phyloP scores from a whole-genome alignment of 2,797 vertebrate species.

The Neosilurus mollespiculum region DNA sequence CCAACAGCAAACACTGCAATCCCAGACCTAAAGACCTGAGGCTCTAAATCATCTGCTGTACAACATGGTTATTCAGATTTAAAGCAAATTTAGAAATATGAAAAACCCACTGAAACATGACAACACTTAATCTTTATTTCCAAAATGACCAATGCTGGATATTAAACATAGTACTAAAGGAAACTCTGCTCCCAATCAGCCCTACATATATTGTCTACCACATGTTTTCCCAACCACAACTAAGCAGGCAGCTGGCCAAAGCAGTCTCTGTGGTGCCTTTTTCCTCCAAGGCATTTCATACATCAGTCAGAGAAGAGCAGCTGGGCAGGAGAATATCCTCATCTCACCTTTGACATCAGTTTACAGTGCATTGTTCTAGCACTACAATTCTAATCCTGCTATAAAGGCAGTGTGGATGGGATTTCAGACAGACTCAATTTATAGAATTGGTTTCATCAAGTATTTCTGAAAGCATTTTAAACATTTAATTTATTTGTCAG shows the following conservation, averaged over 20 bases:
- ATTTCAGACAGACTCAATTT: neutral
- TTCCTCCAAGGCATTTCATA: slow-evolving; percentile 14
- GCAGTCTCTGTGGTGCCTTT: neutral
- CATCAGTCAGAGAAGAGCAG: neutral
- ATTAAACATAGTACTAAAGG: neutral
- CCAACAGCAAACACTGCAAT: slow-evolving; percentile 8
- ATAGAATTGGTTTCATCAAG: neutral
- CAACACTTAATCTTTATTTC: neutral
- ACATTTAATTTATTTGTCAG: neutral
- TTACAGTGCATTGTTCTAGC: neutral
- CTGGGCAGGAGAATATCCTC: neutral
- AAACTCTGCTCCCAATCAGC: neutral
- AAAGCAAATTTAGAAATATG: too few species aligned
- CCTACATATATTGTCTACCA: neutral
- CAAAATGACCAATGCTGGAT: neutral
- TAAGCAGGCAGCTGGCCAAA: neutral
- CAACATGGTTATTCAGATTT: neutral
- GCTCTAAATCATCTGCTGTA: neutral
- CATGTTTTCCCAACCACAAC: slow-evolving; percentile 1
- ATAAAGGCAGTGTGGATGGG: neutral
- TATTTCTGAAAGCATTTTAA: neutral
- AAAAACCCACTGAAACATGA: neutral
- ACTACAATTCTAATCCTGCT: neutral
- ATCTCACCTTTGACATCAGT: neutral
- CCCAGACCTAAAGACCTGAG: neutral